Evolutionary conservation across 2,797 vertebrate species (phyloP), one percentile per base, ranked within the genome.

Genomic region (Hydrophis major): DNA sequence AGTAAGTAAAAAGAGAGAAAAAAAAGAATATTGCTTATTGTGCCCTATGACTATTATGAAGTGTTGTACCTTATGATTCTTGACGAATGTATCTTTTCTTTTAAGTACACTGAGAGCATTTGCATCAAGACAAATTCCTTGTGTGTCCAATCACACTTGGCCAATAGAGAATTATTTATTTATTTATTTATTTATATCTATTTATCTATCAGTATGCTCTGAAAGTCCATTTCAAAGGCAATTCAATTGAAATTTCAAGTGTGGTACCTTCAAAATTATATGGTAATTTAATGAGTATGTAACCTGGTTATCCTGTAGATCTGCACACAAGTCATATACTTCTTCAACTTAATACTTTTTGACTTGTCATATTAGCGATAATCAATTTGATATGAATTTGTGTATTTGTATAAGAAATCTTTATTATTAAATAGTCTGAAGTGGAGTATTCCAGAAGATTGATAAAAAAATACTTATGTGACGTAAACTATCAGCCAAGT

Each of bases 1-100:
- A 98, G 99, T 99, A 98, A 99, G 99, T 98, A 88, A 83, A 47
- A 53, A 89, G 61, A 92, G 55, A 2, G 83, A 92, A 53, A 32
- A 57, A 87, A 93, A 55, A 25, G 27, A 28, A 42, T 55, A 32
- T 53, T 53, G 50, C 50, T 53, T 53, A 53, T 53, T 53, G 50
- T 53, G 10, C 50, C 50, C 8, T 53, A 53, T 53, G 50, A 53
- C 50, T 53, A 53, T 53, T 53, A 53, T 53, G 10, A 53, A 53
- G 50, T 53, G 50, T 53, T 53, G 50, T 53, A 53, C 50, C 50
- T 53, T 8, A 53, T 53, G 50, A 53, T 53, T 53, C 50, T 53
- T 53, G 8, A 53, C 1, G 1, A 53, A 53, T 53, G 50, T 53
- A 53, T 53, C 50, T 53, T 53, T 53, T 53, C 50, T 53, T 53